Conservation (phyloP, 1,140 invertebrate species). For the Lanistes nyassanus region DNA sequence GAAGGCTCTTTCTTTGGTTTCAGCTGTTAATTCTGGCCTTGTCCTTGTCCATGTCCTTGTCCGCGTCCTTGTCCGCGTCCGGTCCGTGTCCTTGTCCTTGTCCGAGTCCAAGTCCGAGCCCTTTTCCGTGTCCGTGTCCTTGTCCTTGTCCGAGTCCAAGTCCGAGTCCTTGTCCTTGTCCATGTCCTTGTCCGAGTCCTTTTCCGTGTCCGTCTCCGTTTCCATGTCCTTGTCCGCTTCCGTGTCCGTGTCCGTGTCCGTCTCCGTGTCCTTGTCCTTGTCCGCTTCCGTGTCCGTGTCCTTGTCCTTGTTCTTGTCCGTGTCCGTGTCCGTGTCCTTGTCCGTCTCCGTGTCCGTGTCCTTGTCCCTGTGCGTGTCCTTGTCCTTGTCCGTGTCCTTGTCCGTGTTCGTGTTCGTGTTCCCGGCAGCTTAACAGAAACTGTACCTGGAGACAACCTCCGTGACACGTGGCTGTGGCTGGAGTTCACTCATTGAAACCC, state of each 20-base stretch:
- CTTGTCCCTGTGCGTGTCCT: not conserved
- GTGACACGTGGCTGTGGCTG: too few relatives aligned
- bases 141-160: constrained; percentile 3
- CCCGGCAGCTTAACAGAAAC: too few relatives aligned
- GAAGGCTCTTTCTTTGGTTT: not conserved
- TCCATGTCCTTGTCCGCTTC: not conserved
- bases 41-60: not conserved
- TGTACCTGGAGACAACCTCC: too few relatives aligned
- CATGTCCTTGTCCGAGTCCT: not conserved
- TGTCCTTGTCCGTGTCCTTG: too few relatives aligned
- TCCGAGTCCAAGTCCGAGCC: too few relatives aligned
- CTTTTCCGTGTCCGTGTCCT: constrained; percentile 1
- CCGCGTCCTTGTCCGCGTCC: too few relatives aligned
- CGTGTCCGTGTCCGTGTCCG: not conserved
- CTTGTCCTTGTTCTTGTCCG: not conserved
- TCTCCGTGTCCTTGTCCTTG: too few relatives aligned
- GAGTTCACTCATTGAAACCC: too few relatives aligned
- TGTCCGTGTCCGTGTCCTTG: not conserved
- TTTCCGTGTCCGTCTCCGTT: not conserved
- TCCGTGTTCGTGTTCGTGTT: too few relatives aligned
- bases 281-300: not conserved
- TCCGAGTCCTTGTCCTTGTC: not conserved
- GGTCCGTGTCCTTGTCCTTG: too few relatives aligned
- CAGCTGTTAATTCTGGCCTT: not conserved
- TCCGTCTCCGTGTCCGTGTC: constrained; percentile 5